Percentiles rank a stretch among this genome's conserved stretches.
Evolutionary conservation across 2,888 invertebrate species (phyloP).

Genomic region (Torymus tubicola): DNA sequence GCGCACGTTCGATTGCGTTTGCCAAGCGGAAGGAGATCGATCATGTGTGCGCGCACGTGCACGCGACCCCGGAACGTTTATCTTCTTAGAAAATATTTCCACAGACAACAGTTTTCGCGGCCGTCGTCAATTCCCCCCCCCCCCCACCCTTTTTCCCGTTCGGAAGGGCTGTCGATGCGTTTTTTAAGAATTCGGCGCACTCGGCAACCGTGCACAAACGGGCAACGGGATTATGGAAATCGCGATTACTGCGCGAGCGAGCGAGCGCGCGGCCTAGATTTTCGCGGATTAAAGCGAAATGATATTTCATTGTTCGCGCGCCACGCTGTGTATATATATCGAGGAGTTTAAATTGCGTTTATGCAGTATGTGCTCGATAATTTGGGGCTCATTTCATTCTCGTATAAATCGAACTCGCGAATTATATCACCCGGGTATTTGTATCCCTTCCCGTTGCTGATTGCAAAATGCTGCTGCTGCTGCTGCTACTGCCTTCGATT

Average conservation of each 20-base stretch:
- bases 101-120: conserved; percentile 11
- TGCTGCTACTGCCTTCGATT: no score
- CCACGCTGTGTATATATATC: no score
- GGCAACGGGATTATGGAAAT: conserved; percentile 9
- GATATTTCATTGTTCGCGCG: conserved; percentile 26
- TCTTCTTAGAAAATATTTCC: conserved; percentile 49
- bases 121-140: neutral
- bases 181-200: neutral
- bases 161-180: neutral
- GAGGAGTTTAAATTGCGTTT: conserved; percentile 29
- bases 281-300: conserved; percentile 33
- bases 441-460: neutral
- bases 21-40: neutral
- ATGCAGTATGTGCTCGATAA: conserved; percentile 13
- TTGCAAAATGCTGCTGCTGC: neutral
- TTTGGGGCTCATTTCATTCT: conserved; percentile 29
- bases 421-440: neutral
- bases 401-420: neutral
- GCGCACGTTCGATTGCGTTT: conserved; percentile 31
- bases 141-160: no score
- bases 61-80: conserved; percentile 20
- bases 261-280: conserved; percentile 23
- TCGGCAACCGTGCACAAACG: neutral
- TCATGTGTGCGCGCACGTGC: neutral
- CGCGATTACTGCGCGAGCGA: neutral